Base-by-base conservation (phyloP, 2,113 vertebrate species). In the Gambusia holbrooki region DNA sequence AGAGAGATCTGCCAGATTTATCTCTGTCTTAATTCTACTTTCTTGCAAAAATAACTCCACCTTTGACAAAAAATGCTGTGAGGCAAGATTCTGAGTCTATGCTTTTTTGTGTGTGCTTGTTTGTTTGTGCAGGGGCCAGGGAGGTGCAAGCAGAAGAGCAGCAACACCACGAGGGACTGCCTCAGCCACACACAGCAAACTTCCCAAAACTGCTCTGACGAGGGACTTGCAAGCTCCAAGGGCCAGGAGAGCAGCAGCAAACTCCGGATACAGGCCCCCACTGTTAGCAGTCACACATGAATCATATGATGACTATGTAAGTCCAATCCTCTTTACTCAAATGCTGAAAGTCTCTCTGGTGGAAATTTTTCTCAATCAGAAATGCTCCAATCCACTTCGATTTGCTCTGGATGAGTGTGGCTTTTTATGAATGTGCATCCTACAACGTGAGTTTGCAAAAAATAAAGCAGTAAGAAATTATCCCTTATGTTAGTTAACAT, bases 241-340 rank as follows among this genome's bases (percentile, higher is more conserved):
- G 66, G 90, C 95, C 76, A 89, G 97, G 70, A 96, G 95, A 0
- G 76, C 94, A 25, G 83, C 96, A 0, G 88, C 94, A 0, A 93
- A 95, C 0, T 93, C 95, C 0, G 96, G 95, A 4, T 98, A 97
- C 94, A 92, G 97, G 67, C 90, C 96, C 14, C 94, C 95, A 5
- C 95, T 94, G 3, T 94, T 96, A 35, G 95, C 96, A 63, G 87
- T 94, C 54, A 93, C 93, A 71, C 96, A 95, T 0, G 97, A 99
- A 70, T 79, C 96, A 61, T 99, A 98, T 1, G 97, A 99, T 3
- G 97, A 98, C 90, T 99, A 98, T 11, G 98, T 99, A 92, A 98
- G 97, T 98, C 91, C 51, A 84, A 78, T 85, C 82, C 76, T 81
- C 68, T 88, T 86, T 82, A 63, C 82, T n/a, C 68, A 66, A 33